A percentile compares a stretch with the other conserved stretches of the same genome.
Conservation (phyloP, 1,140 invertebrate species). For the Drosophila tani region DNA sequence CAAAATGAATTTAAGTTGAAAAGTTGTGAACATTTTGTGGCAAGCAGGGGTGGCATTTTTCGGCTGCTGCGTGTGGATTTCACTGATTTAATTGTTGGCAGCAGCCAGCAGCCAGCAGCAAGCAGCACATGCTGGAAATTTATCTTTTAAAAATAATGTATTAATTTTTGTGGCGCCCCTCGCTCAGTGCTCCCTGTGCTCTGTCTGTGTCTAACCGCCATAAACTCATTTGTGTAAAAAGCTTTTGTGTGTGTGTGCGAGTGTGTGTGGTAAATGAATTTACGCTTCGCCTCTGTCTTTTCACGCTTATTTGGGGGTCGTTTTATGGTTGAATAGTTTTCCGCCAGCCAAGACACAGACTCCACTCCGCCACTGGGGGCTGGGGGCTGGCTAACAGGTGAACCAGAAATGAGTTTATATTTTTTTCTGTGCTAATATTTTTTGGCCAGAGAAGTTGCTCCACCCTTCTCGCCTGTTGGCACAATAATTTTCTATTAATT, state of each 20-base stretch:
- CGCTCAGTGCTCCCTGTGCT: background rate
- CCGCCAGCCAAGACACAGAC: conserved; percentile 35
- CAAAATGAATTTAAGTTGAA: conserved; percentile 83
- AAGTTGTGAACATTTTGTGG: conserved; percentile 81
- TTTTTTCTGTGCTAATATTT: conserved; percentile 59
- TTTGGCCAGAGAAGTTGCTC: conserved; percentile 12
- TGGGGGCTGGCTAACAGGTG: conserved; percentile 35
- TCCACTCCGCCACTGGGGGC: conserved; percentile 3
- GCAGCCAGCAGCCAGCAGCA: conserved; percentile 8
- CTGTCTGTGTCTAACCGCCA: conserved; percentile 32
- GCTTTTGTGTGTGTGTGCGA: conserved; percentile 50
- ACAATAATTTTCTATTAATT: conserved; percentile 83
- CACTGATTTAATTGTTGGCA: conserved; percentile 80
- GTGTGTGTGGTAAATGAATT: conserved; percentile 71
- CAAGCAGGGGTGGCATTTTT: conserved; percentile 11
- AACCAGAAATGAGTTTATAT: conserved; percentile 46
- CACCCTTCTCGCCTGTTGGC: conserved; percentile 45
- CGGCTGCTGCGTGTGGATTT: conserved; percentile 76
- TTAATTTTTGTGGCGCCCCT: conserved; percentile 74
- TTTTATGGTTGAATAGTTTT: conserved; percentile 80
- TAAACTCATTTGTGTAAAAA: conserved; percentile 83
- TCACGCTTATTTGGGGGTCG: conserved; percentile 51
- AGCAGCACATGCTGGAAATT: conserved; percentile 63
- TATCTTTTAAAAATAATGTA: conserved; percentile 84
- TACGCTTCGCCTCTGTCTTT: conserved; percentile 60